Evolutionary conservation across 2,888 invertebrate species (phyloP), one percentile per base, ranked within the genome.

Genomic region (Phasia obesa): DNA sequence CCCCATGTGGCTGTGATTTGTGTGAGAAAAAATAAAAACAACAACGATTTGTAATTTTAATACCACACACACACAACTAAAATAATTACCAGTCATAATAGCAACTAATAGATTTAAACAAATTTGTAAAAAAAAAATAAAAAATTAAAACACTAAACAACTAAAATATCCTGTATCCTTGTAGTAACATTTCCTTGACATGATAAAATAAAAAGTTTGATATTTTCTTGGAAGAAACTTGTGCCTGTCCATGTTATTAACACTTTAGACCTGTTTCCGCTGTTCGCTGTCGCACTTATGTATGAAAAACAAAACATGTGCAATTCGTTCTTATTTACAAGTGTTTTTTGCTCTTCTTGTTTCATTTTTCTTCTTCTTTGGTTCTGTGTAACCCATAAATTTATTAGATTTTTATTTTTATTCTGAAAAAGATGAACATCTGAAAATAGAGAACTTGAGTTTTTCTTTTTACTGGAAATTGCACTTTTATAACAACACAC

Each of bases 321-420:
- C 70, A 27, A 42, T 71, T 74, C 47, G n/a, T 69, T 53, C 47
- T 64, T 47, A 53, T 44, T 42, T 55, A 71, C 71, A 81, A 65
- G 57, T 65, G 59, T 51, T 57, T 64, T 60, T 21, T 19, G 21
- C 9, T 47, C 21, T 19, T 44, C 23, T 25, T 47, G 44, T 17
- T 0, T 9, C 6, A n/a, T 64, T 38, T 11, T 55, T n/a, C n/a
- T n/a, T n/a, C n/a, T 55, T 67, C 13, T 49, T 27, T 27, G 13
- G n/a, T 78, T 64, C 64, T 64, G 23, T 75, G 70, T 76, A 71
- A 65, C 51, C 71, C 81, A 81, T 81, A 81, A 76, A 81, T 81
- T 60, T 44, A 42, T 60, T 67, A 78, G 81, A 76, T 77, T 81
- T 81, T 67, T 75, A 69, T 81, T 81, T 75, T 76, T 81, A 76